Base-by-base conservation (phyloP, 2,113 vertebrate genomes). In the Anser brachyrhynchus region DNA sequence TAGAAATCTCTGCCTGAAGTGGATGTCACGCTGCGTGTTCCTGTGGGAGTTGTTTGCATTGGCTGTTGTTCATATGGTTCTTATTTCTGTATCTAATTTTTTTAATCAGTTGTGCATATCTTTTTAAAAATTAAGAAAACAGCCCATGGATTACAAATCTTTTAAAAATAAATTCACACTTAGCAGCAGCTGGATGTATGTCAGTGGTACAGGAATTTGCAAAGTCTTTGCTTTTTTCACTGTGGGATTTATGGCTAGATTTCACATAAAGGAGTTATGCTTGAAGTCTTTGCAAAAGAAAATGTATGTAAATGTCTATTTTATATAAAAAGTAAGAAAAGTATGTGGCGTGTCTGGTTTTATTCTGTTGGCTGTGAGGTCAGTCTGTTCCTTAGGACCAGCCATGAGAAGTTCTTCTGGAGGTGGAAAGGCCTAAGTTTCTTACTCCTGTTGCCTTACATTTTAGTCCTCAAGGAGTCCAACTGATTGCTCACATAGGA, bases 281-380 rank as follows among this genome's bases (percentile, higher is more conserved):
- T 96, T 6, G 0, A 96, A 95, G 44, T 93, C 95, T 97, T 97
- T 96, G 89, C 94, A 93, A 95, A 97, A 93, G 81, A 95, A 97
- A 97, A 97, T 96, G 96, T 97, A 97, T 97, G 95, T 97, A 98
- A 97, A 97, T 95, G 90, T 98, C 82, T 98, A 98, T 98, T 98
- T 98, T 98, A 93, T 97, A 98, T 98, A 98, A 98, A 97, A 97
- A 96, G 73, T 33, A 76, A 97, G 83, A 81, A 94, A 98, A 90
- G 65, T 90, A 85, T 70, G 29, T 95, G 88, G 39, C 9, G 4
- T 75, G 73, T 90, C 81, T 96, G 92, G 31, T 90, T 96, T 97
- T 91, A 3, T 97, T 96, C 52, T 80, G 39, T 58, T 51, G 71
- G 67, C 75, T 80, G 11, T 61, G 49, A n/a, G 44, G 35, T 76